Percentiles rank a stretch among this genome's conserved stretches.
Conservation (phyloP, 2,113 vertebrate species). For the Coptodon bakossiorum region DNA sequence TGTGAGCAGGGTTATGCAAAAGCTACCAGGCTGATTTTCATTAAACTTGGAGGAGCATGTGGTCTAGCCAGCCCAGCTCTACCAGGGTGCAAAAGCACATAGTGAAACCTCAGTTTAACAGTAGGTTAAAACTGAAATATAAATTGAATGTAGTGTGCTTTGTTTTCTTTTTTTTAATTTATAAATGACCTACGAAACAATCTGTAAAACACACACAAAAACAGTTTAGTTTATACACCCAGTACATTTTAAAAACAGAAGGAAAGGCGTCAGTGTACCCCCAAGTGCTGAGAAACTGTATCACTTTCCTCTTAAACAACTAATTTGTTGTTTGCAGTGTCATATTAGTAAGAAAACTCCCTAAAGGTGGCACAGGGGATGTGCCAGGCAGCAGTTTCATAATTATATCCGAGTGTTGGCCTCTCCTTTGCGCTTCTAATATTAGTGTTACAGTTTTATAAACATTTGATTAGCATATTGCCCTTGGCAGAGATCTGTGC, state of each 20-base stretch:
- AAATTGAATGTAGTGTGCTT: background rate
- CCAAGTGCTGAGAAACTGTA: background rate
- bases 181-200: background rate
- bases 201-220: background rate
- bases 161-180: background rate
- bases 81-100: background rate
- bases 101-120: background rate
- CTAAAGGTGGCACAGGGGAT: background rate
- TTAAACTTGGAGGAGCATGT: background rate
- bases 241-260: background rate
- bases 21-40: background rate
- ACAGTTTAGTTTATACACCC: background rate
- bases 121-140: background rate
- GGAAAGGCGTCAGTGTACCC: background rate
- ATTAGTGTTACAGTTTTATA: background rate
- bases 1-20: background rate
- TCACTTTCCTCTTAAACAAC: background rate
- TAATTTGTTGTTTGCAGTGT: background rate
- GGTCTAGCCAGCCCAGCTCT: background rate
- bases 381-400: background rate
- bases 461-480: background rate
- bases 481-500: background rate
- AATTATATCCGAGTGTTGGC: background rate
- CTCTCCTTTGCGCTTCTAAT: background rate
- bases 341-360: background rate